Evolutionary conservation across 53 echinoderm and acorn worm genomes (phyloP), one percentile per base, ranked within the genome.

Genomic region (Echinarachnius parma): DNA sequence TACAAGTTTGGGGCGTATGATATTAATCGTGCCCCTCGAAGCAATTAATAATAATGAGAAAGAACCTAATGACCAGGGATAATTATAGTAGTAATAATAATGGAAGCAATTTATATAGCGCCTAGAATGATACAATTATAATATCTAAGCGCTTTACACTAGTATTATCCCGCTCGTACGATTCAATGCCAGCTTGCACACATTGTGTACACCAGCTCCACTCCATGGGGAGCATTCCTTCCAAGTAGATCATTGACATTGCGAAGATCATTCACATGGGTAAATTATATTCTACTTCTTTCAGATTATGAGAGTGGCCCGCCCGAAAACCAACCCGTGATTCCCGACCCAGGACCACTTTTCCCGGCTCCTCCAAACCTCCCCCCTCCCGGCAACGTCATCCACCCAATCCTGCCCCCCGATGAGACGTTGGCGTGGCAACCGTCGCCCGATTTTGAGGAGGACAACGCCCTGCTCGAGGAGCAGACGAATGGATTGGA

Each of bases 401-500:
- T 72, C 31, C 57, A 54, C 19, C 74, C 74, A 37, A 19, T 16
- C 15, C 74, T 72, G n/a, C 42, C 55, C 24, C 74, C 74, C 0
- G 74, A 56, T 8, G 74, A 56, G 3, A 14, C 74, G 39, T 55
- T 72, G 26, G 56, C 74, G 18, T 55, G 57, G 55, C 25, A 36
- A 72, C 42, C 34, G 37, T 37, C 55, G 25, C 53, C 53, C 4
- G 52, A 49, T 24, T 68, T 68, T 7, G 70, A 72, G 7, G 58
- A 72, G 18, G 57, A 72, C 46, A 72, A 72, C 29, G 55, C 39
- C 14, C 4, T 56, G 4, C 44, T 56, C 35, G 74, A 72, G 42
- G 74, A 72, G 74, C 74, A 72, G 57, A 72, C 74, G 21, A 72
- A 72, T 16, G 57, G 74, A 3, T 9, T 72, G 0, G 69, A 53